Base-by-base conservation (phyloP, 2,888 invertebrate genomes). In the Ferdinandea cuprea region DNA sequence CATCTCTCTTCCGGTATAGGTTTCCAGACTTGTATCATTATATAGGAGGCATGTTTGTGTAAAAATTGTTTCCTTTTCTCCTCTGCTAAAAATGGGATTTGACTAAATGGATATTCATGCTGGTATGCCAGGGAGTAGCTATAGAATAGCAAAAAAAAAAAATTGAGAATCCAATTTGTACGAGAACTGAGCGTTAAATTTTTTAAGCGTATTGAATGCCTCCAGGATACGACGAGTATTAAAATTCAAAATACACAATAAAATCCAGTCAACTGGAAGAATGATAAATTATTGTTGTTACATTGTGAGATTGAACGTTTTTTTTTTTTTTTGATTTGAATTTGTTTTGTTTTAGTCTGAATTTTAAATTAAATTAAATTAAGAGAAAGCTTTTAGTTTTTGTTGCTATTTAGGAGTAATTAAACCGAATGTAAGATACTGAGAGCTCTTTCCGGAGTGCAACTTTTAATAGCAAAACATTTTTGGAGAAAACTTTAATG, bases 201-300 rank as follows among this genome's bases (percentile, higher is more conserved):
- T 40, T n/a, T 50, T 2, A 2, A 17, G 15, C 50, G 21, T 13
- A 13, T 30, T 13, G 46, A 19, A 13, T 46, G 32, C 48, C 58
- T 44, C 25, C 58, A 50, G 68, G 63, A 52, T 58, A 17, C 7
- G 13, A 21, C n/a, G n/a, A n/a, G 58, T 54, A 65, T 77, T 77
- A 72, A 72, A 77, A 81, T 77, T 81, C 77, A 77, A 66, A 61
- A 72, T 66, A 78, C 54, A 48, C 59, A 72, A 78, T 72, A 72
- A 68, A 58, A 71, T 48, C 42, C 52, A 56, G 66, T 72, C 42
- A 32, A 59, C 17, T 66, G 59, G 17, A 54, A 77, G 52, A 66
- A 76, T 76, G 68, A 59, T 59, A 76, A 65, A 76, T 68, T n/a
- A n/a, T n/a, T n/a, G n/a, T n/a, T 44, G 44, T 28, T 54, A 11